Conservation (phyloP, 1,140 invertebrate species). For the Neodiprion pinetum region DNA sequence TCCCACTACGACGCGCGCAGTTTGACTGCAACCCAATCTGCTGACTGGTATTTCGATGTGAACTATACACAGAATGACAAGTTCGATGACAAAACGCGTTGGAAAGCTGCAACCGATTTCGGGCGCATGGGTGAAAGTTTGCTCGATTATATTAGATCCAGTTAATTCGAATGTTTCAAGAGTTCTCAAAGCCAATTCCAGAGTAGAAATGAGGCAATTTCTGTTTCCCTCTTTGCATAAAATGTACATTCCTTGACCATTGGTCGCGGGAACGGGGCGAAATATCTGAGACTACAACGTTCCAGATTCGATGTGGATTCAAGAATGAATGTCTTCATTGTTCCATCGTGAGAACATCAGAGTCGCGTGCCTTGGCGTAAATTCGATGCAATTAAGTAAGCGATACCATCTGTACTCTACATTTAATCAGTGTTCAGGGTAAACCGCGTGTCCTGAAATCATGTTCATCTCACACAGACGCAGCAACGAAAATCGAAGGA, state of each 20-base stretch:
- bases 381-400: slow-evolving; percentile 50
- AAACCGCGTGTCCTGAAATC: too few relatives aligned
- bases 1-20: not conserved
- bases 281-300: too few relatives aligned
- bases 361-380: slow-evolving; percentile 41
- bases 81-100: not conserved
- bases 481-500: too few relatives aligned
- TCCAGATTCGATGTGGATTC: too few relatives aligned
- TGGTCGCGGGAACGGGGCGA: too few relatives aligned
- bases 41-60: not conserved
- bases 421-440: not conserved
- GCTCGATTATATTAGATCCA: too few relatives aligned
- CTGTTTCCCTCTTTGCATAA: not conserved
- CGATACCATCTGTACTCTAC: not conserved
- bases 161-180: too few relatives aligned
- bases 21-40: not conserved
- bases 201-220: too few relatives aligned
- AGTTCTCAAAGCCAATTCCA: too few relatives aligned
- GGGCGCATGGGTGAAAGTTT: too few relatives aligned
- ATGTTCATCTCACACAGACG: too few relatives aligned
- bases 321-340: slow-evolving; percentile 56
- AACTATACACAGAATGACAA: not conserved
- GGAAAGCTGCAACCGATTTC: too few relatives aligned
- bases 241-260: not conserved
- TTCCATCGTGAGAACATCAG: slow-evolving; percentile 48